Conservation (phyloP, 2,888 invertebrate species). For the Clistopyga incitator region DNA sequence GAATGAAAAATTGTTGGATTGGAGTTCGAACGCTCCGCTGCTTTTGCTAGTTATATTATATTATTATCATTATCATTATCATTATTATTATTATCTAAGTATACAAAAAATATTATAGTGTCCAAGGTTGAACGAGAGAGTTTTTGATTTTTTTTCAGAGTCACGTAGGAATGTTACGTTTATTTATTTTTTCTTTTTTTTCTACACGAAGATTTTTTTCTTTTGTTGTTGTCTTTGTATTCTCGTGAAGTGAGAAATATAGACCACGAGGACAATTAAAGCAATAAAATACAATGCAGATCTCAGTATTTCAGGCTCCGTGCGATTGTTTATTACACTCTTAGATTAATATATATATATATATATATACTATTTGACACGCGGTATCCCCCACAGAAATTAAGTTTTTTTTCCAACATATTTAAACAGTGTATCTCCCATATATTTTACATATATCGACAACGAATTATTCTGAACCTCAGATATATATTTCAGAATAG, state of each 20-base stretch:
- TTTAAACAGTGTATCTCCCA: neutral
- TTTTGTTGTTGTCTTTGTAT: slow-evolving; percentile 17
- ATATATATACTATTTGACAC: slow-evolving; percentile 13
- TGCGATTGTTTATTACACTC: slow-evolving; percentile 1
- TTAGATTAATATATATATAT: slow-evolving; percentile 2
- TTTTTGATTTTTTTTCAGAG: slow-evolving; percentile 26
- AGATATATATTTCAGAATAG: too few species aligned
- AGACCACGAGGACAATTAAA: slow-evolving; percentile 49
- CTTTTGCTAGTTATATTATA: slow-evolving; percentile 28
- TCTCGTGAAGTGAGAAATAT: slow-evolving; percentile 51
- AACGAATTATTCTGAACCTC: too few species aligned
- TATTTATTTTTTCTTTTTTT: slow-evolving; percentile 59
- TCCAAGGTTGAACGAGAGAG: slow-evolving; percentile 28
- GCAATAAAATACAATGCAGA: slow-evolving; percentile 65
- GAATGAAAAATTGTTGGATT: slow-evolving; percentile 32
- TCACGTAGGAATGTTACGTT: slow-evolving; percentile 57
- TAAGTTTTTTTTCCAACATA: neutral
- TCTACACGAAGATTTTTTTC: slow-evolving; percentile 45
- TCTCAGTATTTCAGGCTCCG: slow-evolving; percentile 50
- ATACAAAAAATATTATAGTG: slow-evolving; percentile 36
- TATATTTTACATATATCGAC: neutral
- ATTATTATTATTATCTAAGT: slow-evolving; percentile 38
- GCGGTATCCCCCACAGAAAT: neutral
- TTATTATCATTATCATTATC: slow-evolving; percentile 45
- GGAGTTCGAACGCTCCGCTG: slow-evolving; percentile 10